Evolutionary conservation across 2,113 vertebrate species (phyloP).

Genomic region (Pachypanchax playfairii): DNA sequence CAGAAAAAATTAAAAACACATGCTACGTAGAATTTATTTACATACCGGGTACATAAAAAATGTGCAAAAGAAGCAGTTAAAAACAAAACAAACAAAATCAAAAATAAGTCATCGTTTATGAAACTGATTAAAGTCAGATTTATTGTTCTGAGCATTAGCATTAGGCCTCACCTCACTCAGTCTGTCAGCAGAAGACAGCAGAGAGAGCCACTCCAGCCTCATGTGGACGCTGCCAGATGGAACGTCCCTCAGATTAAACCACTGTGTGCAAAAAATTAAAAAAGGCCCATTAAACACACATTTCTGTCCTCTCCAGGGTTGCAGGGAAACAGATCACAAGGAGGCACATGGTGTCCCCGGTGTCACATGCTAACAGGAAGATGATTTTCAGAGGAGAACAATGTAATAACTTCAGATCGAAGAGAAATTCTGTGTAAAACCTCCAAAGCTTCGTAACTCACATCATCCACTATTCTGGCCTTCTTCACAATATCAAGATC

Average conservation of each 20-base stretch:
- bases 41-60: too few relatives aligned
- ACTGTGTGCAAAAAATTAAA: slow-evolving; percentile 73
- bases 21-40: too few relatives aligned
- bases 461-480: slow-evolving; percentile 85
- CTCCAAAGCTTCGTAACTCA: slow-evolving; percentile 61
- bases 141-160: too few relatives aligned
- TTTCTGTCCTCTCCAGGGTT: not conserved
- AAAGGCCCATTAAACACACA: slow-evolving; percentile 21
- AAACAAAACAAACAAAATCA: not conserved
- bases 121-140: too few relatives aligned
- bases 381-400: slow-evolving; percentile 1
- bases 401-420: not conserved
- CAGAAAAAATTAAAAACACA: too few relatives aligned
- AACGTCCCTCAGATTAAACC: slow-evolving; percentile 86
- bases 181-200: slow-evolving; percentile 84
- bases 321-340: slow-evolving; percentile 49
- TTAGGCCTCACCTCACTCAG: slow-evolving; percentile 82
- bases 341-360: slow-evolving; percentile 24
- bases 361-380: slow-evolving; percentile 51
- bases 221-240: slow-evolving; percentile 86
- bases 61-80: too few relatives aligned
- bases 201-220: slow-evolving; percentile 89
- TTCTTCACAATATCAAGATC: slow-evolving; percentile 89
- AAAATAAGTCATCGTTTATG: not conserved
- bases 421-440: not conserved